phyloP scores from a whole-genome alignment of 2,113 vertebrate genomes.

The Leptocoma aspasia region DNA sequence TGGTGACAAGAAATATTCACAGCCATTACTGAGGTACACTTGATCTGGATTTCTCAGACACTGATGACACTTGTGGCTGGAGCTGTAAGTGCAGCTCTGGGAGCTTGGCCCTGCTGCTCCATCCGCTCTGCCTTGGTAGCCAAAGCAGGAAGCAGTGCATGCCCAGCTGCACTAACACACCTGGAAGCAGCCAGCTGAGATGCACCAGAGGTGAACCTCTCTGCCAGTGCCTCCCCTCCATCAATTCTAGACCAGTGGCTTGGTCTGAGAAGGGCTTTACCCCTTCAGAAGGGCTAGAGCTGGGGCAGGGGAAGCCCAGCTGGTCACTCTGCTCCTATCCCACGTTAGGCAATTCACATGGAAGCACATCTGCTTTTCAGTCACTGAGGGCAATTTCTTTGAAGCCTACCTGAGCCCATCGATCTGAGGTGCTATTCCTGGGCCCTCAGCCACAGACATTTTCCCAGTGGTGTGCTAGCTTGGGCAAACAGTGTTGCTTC shows the following conservation, averaged over 20 bases:
- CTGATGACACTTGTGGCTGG: not conserved
- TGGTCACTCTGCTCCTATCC: not conserved
- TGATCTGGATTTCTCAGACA: not conserved
- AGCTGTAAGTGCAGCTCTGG: not conserved
- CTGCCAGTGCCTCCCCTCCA: not conserved
- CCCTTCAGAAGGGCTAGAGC: not conserved
- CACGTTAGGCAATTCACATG: not conserved
- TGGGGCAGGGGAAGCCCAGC: not conserved
- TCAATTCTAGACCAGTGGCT: not conserved
- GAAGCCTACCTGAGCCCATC: not conserved
- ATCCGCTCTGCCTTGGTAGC: too few species aligned
- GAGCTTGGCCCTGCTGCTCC: not conserved
- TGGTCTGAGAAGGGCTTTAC: not conserved
- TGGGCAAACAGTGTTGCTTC: not conserved
- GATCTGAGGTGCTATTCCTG: not conserved
- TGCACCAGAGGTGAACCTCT: not conserved
- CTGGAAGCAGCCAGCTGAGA: not conserved
- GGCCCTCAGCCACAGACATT: not conserved
- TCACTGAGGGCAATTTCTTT: not conserved
- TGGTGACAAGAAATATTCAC: not conserved
- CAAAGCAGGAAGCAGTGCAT: not conserved
- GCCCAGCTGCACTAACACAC: not conserved
- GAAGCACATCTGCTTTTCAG: not conserved
- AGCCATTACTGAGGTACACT: not conserved
- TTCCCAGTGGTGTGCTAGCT: not conserved